Conservation (phyloP, 2,797 vertebrate genomes). For the Thripadectes ignobilis region DNA sequence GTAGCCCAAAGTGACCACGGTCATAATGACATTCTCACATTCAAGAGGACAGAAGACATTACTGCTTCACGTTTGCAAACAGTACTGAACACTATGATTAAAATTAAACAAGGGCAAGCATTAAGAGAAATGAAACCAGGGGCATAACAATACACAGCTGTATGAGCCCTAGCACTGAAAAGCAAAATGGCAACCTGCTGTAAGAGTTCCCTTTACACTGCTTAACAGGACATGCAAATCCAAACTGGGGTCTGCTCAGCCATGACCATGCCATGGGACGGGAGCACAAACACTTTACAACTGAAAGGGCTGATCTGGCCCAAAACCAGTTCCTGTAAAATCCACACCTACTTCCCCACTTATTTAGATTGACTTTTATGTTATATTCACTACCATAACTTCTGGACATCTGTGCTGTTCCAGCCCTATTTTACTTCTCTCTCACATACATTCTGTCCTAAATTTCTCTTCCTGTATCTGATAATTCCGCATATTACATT, state of each 20-base stretch:
- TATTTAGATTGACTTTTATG: not conserved
- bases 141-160: not conserved
- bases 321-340: not conserved
- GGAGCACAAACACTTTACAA: not conserved
- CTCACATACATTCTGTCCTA: not conserved
- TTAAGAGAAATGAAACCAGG: not conserved
- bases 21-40: slow-evolving; percentile 55
- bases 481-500: not conserved
- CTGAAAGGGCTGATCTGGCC: not conserved
- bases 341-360: not conserved
- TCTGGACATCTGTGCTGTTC: not conserved
- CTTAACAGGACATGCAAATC: not conserved
- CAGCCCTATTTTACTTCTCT: not conserved
- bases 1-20: slow-evolving; percentile 46
- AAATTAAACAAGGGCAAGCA: slow-evolving; percentile 47
- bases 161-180: not conserved
- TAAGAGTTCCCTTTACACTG: not conserved
- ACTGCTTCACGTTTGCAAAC: slow-evolving; percentile 50
- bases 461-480: not conserved
- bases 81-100: slow-evolving; percentile 50
- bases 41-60: slow-evolving; percentile 46
- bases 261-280: not conserved
- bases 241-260: not conserved
- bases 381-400: not conserved
- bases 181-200: not conserved